These are phyloP conservation scores for Teleogryllus occipitalis DNA, from an alignment of 1,140 invertebrate species.

Conservation along the genomic window DNA sequence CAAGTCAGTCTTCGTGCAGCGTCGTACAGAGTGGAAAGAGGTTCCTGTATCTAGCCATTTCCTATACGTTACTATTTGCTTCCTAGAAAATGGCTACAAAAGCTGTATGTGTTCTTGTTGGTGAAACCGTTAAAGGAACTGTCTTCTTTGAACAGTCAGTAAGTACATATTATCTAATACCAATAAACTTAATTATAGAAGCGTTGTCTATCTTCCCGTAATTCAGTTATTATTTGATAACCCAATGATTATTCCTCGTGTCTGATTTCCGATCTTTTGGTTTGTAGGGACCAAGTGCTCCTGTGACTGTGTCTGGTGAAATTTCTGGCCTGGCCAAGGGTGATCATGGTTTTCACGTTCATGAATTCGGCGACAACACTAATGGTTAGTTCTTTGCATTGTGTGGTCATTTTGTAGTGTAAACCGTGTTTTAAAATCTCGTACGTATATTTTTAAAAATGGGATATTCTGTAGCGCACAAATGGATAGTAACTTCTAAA, in stretches of 20 bases:
- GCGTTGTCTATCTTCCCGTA: background rate
- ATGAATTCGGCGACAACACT: slow-evolving; percentile 94
- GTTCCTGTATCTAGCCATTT: background rate
- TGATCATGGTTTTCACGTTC: slow-evolving; percentile 89
- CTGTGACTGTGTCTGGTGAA: slow-evolving; percentile 61
- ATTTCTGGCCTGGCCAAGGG: slow-evolving; percentile 59
- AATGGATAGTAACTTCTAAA: too few relatives aligned
- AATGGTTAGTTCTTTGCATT: slow-evolving; percentile 51
- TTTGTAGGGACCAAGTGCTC: slow-evolving; percentile 38
- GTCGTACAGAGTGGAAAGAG: too few relatives aligned
- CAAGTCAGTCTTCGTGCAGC: background rate
- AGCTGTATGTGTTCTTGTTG: slow-evolving; percentile 78
- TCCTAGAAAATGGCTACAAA: slow-evolving; percentile 41
- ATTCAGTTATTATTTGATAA: slow-evolving; percentile 36
- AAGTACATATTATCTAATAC: slow-evolving; percentile 30
- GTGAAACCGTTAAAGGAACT: slow-evolving; percentile 68
- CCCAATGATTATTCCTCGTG: slow-evolving; percentile 37
- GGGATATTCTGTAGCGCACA: too few relatives aligned
- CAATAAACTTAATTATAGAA: slow-evolving; percentile 13
- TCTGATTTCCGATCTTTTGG: slow-evolving; percentile 31
- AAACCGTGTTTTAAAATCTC: too few relatives aligned
- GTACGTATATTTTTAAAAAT: too few relatives aligned
- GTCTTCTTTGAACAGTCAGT: slow-evolving; percentile 70
- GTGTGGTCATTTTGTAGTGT: background rate
- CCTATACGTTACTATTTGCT: background rate